Conservation (phyloP, 1,140 invertebrate species). For the Listronotus oregonensis region DNA sequence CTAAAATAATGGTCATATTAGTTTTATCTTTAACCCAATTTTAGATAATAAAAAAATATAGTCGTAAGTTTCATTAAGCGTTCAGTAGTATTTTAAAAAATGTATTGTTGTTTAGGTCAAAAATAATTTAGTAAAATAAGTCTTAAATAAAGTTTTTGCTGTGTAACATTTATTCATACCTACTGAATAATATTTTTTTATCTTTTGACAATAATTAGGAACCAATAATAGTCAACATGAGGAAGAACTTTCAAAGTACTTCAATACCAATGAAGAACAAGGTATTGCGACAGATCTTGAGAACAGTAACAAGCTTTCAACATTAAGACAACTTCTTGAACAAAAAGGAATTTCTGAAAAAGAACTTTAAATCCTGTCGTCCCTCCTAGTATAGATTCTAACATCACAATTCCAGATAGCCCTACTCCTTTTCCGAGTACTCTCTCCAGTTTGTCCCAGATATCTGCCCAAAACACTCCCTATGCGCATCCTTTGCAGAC, state of each 20-base stretch:
- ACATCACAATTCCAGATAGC: conserved; percentile 1
- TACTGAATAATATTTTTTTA: neutral
- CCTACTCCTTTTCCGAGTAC: conserved; percentile 6
- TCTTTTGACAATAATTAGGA: conserved; percentile 56
- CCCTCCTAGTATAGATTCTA: conserved; percentile 28
- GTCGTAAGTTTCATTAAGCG: no score
- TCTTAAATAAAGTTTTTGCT: no score
- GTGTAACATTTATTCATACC: no score
- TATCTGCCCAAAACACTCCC: neutral
- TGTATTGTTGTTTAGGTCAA: no score
- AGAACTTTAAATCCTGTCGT: conserved; percentile 25
- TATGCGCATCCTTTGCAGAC: conserved; percentile 10
- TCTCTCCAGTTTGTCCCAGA: conserved; percentile 17
- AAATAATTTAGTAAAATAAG: no score
- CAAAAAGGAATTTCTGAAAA: conserved; percentile 55
- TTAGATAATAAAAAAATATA: no score
- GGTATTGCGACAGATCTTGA: conserved; percentile 32
- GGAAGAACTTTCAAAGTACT: conserved; percentile 79
- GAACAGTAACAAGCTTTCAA: conserved; percentile 67
- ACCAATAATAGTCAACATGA: conserved; percentile 78
- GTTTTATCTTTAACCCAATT: no score
- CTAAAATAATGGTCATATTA: no score
- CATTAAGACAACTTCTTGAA: conserved; percentile 72
- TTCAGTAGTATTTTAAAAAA: no score
- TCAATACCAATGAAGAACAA: conserved; percentile 52